Base-by-base conservation (phyloP, 2,797 vertebrate genomes). In the Podarcis lilfordi region DNA sequence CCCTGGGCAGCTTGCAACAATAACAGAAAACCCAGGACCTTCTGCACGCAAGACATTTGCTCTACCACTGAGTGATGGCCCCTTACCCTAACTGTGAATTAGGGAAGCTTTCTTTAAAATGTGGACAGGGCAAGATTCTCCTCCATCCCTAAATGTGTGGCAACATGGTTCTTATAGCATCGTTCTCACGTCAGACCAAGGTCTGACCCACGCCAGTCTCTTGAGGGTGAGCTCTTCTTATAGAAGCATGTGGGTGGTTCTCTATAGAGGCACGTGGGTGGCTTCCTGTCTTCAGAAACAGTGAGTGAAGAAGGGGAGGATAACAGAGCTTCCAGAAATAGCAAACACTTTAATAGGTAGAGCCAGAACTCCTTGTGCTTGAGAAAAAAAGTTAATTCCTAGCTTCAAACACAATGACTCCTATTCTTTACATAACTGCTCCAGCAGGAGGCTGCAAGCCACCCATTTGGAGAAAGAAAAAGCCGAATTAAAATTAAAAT, bases 241-340 rank as follows among this genome's bases (percentile, higher is more conserved):
- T 87, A 92, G 84, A 93, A 88, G 84, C 88, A 93, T 86, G 94
- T 95, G 93, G 95, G 96, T 92, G 95, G 92, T 92, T 50, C 50
- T 50, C 50, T 91, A 84, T 87, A 92, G 84, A 93, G 89, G 85
- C 87, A 93, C 84, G 94, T 95, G 93, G 95, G 96, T 92, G 95
- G 92, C 91, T 93, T 85, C 92, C 91, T 92, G 92, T 69, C 90
- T 45, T 78, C 35, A 82, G 89, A 96, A 95, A 94, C 91, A 61
- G 89, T 84, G 78, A 8, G 69, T 0, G 5, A 77, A 92, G 86
- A 83, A 72, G 80, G 86, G 88, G 19, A 29, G 32, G 95, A 96
- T 90, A 93, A 89, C 71, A 94, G 76, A 90, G 45, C 23, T 93
- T 91, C 86, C 92, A 90, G 86, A 96, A 97, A 96, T 90, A 95